phyloP scores from a whole-genome alignment of 2,888 invertebrate genomes.

The Anodontia alba region DNA sequence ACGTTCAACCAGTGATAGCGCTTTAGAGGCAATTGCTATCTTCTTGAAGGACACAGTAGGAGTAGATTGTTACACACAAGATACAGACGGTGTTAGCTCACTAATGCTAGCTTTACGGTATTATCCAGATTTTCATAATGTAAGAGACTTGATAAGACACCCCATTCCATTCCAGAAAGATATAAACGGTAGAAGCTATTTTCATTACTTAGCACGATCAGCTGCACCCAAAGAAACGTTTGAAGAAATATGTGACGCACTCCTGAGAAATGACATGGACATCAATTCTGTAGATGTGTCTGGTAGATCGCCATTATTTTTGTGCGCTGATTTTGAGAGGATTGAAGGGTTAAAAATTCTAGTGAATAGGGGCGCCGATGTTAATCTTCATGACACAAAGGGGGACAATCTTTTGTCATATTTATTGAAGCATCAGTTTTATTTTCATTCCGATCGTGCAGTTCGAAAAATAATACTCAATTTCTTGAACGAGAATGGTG shows the following conservation, averaged over 20 bases:
- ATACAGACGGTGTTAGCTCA: background rate
- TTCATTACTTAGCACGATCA: background rate
- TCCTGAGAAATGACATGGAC: background rate
- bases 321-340: background rate
- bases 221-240: background rate
- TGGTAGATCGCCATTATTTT: background rate
- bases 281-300: background rate
- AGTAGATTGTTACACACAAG: background rate
- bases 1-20: no score
- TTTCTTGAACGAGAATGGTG: no score
- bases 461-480: no score
- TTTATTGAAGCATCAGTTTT: no score
- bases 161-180: background rate
- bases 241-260: background rate
- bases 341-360: background rate
- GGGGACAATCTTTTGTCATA: no score
- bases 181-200: background rate
- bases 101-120: background rate
- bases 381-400: no score
- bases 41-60: background rate
- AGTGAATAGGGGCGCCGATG: background rate
- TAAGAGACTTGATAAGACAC: background rate
- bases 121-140: background rate
- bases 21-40: background rate
- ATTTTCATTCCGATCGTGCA: no score